Conservation (phyloP, 2,113 vertebrate genomes). For the Onychostoma macrolepis region DNA sequence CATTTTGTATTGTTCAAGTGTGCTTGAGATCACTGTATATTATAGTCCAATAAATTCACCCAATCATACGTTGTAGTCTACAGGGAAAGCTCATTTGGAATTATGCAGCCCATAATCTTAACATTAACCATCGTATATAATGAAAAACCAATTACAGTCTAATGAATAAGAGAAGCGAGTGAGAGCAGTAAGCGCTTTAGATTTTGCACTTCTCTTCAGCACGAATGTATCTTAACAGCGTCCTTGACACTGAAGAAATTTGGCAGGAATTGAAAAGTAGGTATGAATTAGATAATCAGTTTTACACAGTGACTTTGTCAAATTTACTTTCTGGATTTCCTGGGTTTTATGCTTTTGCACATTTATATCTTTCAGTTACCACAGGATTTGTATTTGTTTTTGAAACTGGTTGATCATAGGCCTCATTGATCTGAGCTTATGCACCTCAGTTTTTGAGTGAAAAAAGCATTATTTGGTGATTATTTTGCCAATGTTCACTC, state of each 20-base stretch:
- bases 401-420: too few relatives aligned
- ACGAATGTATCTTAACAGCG: background rate
- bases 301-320: background rate
- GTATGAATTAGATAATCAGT: background rate
- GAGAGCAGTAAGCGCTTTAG: background rate
- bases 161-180: background rate
- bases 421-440: too few relatives aligned
- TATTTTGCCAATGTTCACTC: too few relatives aligned
- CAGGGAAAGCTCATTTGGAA: background rate
- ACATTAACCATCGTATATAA: background rate
- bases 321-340: background rate
- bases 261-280: background rate
- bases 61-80: background rate
- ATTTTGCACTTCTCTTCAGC: background rate
- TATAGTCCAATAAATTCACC: conserved; percentile 22
- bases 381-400: too few relatives aligned
- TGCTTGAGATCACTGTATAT: conserved; percentile 1
- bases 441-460: too few relatives aligned
- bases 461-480: too few relatives aligned
- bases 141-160: background rate
- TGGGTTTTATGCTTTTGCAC: too few relatives aligned
- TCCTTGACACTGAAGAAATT: background rate
- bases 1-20: conserved; percentile 35
- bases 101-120: conserved; percentile 4
- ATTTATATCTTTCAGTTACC: too few relatives aligned